Evolutionary conservation across 2,797 vertebrate species (phyloP), one percentile per base, ranked within the genome.

Genomic region (Selene dorsalis): DNA sequence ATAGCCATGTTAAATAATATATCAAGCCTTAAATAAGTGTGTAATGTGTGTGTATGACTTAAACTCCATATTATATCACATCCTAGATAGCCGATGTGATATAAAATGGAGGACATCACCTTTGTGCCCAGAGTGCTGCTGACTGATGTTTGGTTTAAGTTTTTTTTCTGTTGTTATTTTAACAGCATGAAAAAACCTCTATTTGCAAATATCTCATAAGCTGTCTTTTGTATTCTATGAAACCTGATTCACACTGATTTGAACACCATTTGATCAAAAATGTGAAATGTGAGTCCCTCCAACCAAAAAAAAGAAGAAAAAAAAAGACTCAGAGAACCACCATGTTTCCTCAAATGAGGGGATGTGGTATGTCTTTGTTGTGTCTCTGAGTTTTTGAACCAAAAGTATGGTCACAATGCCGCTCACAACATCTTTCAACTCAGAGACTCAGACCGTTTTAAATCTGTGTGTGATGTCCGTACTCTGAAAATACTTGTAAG

Each of bases 401-500:
- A 61, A 71, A 74, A 68, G 73, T 22, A 76, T n/a, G n/a, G 50
- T 41, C 35, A 53, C 30, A 69, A 48, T 8, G 0, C 0, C 65
- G n/a, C 45, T 57, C 41, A 53, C 50, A 55, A 56, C 18, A 69
- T 60, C 4, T 2, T 70, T 2, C 41, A 38, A 66, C 69, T 68
- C 41, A 32, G 63, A 69, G 48, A 80, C 53, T 28, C 14, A 52
- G 16, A 28, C 14, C 56, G 16, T 69, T 75, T 26, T 69, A 28
- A 57, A 80, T 67, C 22, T 13, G 43, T 63, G 48, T 26, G 66
- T 52, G 18, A 58, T 52, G 53, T 56, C 76, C 67, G 4, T 71
- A 39, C 71, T 83, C 83, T 86, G 82, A 87, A 90, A 88, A 87
- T 79, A 80, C 75, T 76, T 57, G 14, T 38, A 74, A 59, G 69